Evolutionary conservation across 2,797 vertebrate species (phyloP), one percentile per base, ranked within the genome.

Genomic region (Sebastes hubbsi): DNA sequence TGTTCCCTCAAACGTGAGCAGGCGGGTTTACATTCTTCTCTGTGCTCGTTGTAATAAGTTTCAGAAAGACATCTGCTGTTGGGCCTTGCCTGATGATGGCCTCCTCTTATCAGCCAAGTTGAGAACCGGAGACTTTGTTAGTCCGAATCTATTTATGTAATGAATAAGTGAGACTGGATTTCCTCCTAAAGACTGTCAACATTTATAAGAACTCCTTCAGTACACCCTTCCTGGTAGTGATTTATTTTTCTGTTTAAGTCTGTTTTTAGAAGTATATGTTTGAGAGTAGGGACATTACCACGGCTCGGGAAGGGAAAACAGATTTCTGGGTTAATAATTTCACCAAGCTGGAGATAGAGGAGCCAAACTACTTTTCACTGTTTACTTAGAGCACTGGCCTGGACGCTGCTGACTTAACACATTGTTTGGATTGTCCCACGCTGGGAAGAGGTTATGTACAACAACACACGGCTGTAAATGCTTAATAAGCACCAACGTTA

Each of bases 251-350:
- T 61, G 14, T 20, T 42, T 22, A 18, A 42, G 18, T 42, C 22
- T 70, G 30, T 36, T 0, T 74, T 67, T 12, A 24, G 27, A 71
- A 72, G 16, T 18, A 42, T 1, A 11, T 18, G 11, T 32, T 20
- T 64, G 2, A 52, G 64, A 18, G 29, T 2, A 63, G 22, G 14
- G 22, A 27, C 65, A 8, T 55, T 22, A 8, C 11, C 2, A 3
- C 49, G 8, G 4, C 32, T 63, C 0, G 0, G 8, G 25, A 68
- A 75, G 29, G 29, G 6, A 75, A 79, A 71, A 38, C 34, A 10
- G 4, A 42, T 55, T 66, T 72, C 30, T 1, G 24, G n/a, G n/a
- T 78, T 75, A 78, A 79, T 81, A 6, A 78, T 78, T 69, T 68
- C 4, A 76, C 30, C 75, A 38, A 38, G 49, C 12, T 72, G 25